Evolutionary conservation across 2,888 invertebrate species (phyloP), one percentile per base, ranked within the genome.

Genomic region (Yponomeuta cagnagella): DNA sequence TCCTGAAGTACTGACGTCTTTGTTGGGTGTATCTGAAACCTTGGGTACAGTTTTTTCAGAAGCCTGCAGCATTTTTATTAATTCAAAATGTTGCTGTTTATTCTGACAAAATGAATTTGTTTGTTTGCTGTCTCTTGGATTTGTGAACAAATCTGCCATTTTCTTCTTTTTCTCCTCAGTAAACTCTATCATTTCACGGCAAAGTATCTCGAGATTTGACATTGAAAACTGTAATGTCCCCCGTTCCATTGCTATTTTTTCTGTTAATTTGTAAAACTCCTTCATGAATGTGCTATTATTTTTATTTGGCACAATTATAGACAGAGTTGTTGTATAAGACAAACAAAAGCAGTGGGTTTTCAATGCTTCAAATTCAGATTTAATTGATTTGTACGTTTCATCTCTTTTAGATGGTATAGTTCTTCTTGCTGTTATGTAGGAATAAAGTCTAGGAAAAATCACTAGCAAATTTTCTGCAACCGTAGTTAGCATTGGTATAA

Each of bases 181-280:
- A 71, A 69, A 71, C 48, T 30, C 12, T 2, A 73, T 10, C 70
- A 73, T 70, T 70, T 73, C 71, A 0, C 8, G 1, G 23, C 70
- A 48, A 30, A 73, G 67, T 63, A 69, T 69, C 10, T 15, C 48
- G 33, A 69, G 70, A 68, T 71, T 70, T 48, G 1, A 6, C 10
- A 10, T 5, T 69, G 52, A 33, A 33, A 43, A 6, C 31, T 65
- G 1, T 10, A 5, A 31, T n/a, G 37, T 69, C 63, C 69, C n/a
- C 58, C 63, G 31, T 63, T 71, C 52, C 23, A 37, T 10, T 43
- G 71, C 70, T n/a, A 33, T 30, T 66, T 64, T 68, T 31, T 65
- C 10, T 4, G 69, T 69, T 4, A 69, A n/a, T 9, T 70, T 63
- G 10, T 68, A 23, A 64, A 73, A 72, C 8, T 12, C 1, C 31